Conservation (phyloP, 2,113 vertebrate species). For the Cnemophilus loriae region DNA sequence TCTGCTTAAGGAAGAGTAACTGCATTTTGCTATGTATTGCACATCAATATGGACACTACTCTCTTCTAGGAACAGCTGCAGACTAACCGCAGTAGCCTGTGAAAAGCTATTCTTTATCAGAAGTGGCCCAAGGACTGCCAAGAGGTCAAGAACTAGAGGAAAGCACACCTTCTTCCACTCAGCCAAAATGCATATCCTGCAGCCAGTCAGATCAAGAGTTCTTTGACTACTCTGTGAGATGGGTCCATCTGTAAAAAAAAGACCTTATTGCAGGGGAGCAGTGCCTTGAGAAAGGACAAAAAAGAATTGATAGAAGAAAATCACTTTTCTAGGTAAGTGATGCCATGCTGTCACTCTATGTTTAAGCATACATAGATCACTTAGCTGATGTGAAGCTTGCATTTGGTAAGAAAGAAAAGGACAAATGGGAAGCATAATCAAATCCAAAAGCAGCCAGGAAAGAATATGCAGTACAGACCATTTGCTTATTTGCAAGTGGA, state of each 20-base stretch:
- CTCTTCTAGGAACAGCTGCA: not conserved
- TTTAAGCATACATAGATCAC: not conserved
- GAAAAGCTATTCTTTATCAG: not conserved
- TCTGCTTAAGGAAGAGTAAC: not conserved
- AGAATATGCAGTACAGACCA: not conserved
- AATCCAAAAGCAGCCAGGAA: not conserved
- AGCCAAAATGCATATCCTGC: not conserved
- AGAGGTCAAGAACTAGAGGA: not conserved
- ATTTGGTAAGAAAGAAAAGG: not conserved
- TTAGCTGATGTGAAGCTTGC: not conserved
- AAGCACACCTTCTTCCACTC: not conserved
- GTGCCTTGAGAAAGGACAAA: not conserved
- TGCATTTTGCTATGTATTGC: not conserved
- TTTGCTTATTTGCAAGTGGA: not conserved
- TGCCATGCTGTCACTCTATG: not conserved
- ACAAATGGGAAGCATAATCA: not conserved
- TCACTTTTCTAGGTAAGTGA: not conserved
- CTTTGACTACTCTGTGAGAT: not conserved
- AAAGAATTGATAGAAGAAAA: not conserved
- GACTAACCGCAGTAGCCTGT: not conserved
- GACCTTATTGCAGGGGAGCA: not conserved
- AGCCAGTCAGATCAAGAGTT: not conserved
- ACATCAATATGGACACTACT: not conserved
- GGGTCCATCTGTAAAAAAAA: not conserved
- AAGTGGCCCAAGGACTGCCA: not conserved